A percentile compares a stretch with the other conserved stretches of the same genome.
These are phyloP conservation scores for Sabatieria punctata DNA, from an alignment of 2,888 invertebrate genomes.

Conservation along the genomic window DNA sequence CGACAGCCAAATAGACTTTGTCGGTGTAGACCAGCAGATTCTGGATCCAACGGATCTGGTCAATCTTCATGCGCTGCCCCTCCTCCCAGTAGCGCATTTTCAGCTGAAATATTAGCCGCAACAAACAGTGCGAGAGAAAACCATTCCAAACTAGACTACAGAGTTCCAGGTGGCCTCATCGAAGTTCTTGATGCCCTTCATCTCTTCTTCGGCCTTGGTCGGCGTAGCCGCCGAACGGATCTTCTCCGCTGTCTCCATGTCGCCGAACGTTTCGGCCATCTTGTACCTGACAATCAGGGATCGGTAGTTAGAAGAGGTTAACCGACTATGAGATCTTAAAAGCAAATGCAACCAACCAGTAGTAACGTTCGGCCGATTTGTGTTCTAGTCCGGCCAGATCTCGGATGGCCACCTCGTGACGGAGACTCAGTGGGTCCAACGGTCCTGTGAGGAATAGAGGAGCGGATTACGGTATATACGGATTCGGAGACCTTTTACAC, in stretches of 20 bases:
- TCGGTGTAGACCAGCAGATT: conserved; percentile 18
- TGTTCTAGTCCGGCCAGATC: conserved; percentile 18
- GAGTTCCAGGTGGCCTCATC: conserved; percentile 19
- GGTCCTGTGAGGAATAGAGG: conserved; percentile 10
- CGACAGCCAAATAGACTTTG: conserved; percentile 18
- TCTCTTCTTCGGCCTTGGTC: conserved; percentile 17
- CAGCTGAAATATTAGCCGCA: no score
- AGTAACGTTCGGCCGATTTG: conserved; percentile 21
- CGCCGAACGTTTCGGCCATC: conserved; percentile 21
- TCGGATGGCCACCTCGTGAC: conserved; percentile 15
- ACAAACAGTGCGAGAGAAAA: no score
- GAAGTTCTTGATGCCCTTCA: conserved; percentile 19
- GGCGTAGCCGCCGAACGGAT: conserved; percentile 15
- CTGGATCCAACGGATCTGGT: conserved; percentile 18
- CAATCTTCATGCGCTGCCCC: conserved; percentile 20
- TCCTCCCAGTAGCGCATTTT: conserved; percentile 18
- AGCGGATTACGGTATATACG: not conserved
- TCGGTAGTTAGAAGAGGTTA: not conserved
- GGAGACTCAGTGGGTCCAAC: conserved; percentile 16
- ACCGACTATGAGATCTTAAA: not conserved
- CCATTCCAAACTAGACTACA: no score
- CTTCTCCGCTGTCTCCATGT: conserved; percentile 14
- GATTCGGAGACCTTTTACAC: no score
- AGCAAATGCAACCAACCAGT: conserved; percentile 12
- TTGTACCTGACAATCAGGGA: conserved; percentile 18